These are phyloP conservation scores for Ips typographus DNA, from an alignment of 1,140 invertebrate species.

Conservation along the genomic window DNA sequence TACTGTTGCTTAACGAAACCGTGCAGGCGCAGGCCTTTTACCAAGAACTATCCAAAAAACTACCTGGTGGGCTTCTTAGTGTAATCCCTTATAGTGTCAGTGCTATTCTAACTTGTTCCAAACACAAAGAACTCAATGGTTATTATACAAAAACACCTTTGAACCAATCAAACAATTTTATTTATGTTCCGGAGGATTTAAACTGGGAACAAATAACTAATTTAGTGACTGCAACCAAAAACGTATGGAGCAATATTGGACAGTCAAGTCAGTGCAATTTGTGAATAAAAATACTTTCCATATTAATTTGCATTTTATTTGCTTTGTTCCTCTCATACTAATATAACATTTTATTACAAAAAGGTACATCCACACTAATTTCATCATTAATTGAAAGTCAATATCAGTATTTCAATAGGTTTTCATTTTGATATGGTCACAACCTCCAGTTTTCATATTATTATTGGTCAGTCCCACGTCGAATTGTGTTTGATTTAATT, in stretches of 20 bases:
- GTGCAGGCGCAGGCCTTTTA: slow-evolving; percentile 15
- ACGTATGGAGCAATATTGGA: slow-evolving; percentile 40
- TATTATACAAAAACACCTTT: slow-evolving; percentile 33
- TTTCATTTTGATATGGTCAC: slow-evolving; percentile 23
- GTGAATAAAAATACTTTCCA: no score
- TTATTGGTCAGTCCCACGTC: slow-evolving; percentile 17
- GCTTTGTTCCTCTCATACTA: no score
- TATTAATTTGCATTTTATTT: no score
- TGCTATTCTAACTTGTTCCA: slow-evolving; percentile 6
- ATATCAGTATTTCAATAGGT: no score
- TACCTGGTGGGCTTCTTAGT: slow-evolving; percentile 35
- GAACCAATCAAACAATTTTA: slow-evolving; percentile 25
- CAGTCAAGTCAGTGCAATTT: slow-evolving; percentile 32
- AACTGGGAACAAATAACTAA: slow-evolving; percentile 18
- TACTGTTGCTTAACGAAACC: slow-evolving; percentile 33
- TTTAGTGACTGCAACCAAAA: slow-evolving; percentile 35
- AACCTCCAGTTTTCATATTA: slow-evolving; percentile 10
- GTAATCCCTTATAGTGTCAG: slow-evolving; percentile 29
- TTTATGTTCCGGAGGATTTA: neutral
- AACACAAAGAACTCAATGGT: slow-evolving; percentile 29
- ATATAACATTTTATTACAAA: no score
- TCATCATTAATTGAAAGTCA: no score
- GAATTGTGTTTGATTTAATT: slow-evolving; percentile 11
- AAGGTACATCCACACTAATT: no score
- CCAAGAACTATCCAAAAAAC: slow-evolving; percentile 18